phyloP scores from a whole-genome alignment of 2,888 invertebrate species.

The Serrognathus titanus region DNA sequence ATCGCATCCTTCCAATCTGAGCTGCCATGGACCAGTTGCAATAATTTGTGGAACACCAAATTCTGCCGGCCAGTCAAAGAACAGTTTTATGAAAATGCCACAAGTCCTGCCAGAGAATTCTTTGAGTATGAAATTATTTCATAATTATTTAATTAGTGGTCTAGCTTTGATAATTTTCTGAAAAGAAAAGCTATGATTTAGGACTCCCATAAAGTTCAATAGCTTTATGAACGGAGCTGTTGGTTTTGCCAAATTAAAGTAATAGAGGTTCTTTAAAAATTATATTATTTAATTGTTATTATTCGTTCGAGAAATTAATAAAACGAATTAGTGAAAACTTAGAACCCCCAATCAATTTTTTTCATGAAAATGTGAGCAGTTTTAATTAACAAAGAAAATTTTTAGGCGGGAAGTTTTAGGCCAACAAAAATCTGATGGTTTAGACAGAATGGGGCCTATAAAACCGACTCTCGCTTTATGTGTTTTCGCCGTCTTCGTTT shows the following conservation, averaged over 20 bases:
- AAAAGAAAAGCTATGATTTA: not conserved
- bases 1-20: constrained; percentile 76
- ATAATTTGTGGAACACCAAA: constrained; percentile 82
- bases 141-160: too few relatives aligned
- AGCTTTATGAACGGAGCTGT: too few relatives aligned
- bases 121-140: constrained; percentile 66
- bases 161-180: too few relatives aligned
- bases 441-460: constrained; percentile 84
- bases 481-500: constrained; percentile 84
- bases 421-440: constrained; percentile 74
- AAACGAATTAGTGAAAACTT: not conserved
- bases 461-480: constrained; percentile 87
- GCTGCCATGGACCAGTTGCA: constrained; percentile 85
- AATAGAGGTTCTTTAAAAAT: too few relatives aligned
- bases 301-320: too few relatives aligned
- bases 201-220: not conserved
- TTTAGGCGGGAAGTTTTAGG: constrained; percentile 82
- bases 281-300: too few relatives aligned
- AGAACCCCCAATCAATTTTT: not conserved
- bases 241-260: too few relatives aligned
- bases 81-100: constrained; percentile 48
- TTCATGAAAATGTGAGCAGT: not conserved
- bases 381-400: constrained; percentile 12
- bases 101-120: constrained; percentile 83
- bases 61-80: constrained; percentile 67